These are phyloP conservation scores for Plectrocnemia conspersa DNA, from an alignment of 1,140 invertebrate species.

Conservation along the genomic window DNA sequence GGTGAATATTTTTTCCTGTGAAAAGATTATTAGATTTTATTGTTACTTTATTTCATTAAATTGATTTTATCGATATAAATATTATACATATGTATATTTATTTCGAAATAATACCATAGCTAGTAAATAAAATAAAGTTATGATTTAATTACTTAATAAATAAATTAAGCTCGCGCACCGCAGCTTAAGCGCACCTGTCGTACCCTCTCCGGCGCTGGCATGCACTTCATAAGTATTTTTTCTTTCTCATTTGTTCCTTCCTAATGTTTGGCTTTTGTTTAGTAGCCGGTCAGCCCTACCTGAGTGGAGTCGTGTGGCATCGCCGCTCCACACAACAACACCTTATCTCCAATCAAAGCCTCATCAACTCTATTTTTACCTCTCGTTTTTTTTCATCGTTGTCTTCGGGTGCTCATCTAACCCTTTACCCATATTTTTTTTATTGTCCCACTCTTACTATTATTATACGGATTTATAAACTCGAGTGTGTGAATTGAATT, in stretches of 20 bases:
- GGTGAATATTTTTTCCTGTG: no score
- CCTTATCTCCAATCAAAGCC: not conserved
- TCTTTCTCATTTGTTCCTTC: constrained; percentile 52
- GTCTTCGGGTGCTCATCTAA: no score
- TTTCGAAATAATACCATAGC: no score
- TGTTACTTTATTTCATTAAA: no score
- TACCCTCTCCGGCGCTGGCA: constrained; percentile 43
- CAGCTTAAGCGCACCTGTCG: constrained; percentile 38
- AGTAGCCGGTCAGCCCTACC: constrained; percentile 52
- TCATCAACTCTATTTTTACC: no score
- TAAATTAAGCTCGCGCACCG: not conserved
- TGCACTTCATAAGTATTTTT: constrained; percentile 51
- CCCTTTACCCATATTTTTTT: not conserved
- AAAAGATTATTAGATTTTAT: no score
- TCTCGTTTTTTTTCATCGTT: no score
- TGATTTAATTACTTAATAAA: no score
- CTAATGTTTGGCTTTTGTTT: constrained; percentile 54
- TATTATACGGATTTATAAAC: not conserved
- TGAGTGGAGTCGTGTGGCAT: constrained; percentile 44
- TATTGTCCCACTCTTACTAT: not conserved
- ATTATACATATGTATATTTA: no score
- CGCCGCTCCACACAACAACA: not conserved
- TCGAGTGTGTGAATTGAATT: not conserved
- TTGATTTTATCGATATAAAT: no score
- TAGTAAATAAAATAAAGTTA: no score